phyloP scores from a whole-genome alignment of 1,140 invertebrate species.

The Drosophila repletoides region DNA sequence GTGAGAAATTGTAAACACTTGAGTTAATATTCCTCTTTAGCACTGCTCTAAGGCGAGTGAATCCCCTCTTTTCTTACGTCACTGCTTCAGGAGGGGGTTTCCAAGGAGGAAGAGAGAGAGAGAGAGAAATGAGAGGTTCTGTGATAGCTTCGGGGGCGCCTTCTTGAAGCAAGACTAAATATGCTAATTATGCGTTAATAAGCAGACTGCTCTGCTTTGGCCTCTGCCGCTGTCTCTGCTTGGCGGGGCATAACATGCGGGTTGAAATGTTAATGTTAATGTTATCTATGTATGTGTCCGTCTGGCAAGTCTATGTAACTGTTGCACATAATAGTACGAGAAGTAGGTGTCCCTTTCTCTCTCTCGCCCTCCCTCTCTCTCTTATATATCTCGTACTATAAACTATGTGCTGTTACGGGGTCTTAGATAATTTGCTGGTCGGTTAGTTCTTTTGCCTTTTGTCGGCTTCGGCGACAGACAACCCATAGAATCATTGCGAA shows the following conservation, averaged over 20 bases:
- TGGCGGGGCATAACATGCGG: conserved; percentile 36
- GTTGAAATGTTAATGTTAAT: conserved; percentile 16
- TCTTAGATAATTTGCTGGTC: conserved; percentile 64
- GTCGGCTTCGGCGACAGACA: not conserved
- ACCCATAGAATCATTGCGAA: conserved; percentile 70
- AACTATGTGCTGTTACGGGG: conserved; percentile 30
- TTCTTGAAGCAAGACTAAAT: conserved; percentile 68
- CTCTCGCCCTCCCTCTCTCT: too few species aligned
- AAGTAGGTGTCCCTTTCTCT: too few species aligned
- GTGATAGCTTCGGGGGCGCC: conserved; percentile 33
- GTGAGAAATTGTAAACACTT: too few species aligned
- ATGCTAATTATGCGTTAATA: conserved; percentile 81
- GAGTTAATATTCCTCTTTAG: too few species aligned
- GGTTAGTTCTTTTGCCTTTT: conserved; percentile 37
- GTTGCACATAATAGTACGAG: conserved; percentile 16
- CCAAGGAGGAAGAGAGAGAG: not conserved
- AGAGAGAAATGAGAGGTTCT: not conserved
- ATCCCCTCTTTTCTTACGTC: too few species aligned
- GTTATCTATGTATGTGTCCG: conserved; percentile 17
- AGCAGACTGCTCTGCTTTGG: conserved; percentile 45
- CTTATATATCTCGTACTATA: not conserved
- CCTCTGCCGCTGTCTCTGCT: conserved; percentile 3
- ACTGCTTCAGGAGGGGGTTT: too few species aligned
- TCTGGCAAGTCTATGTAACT: conserved; percentile 6
- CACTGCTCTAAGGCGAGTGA: too few species aligned